Base-by-base conservation (phyloP, 1,140 invertebrate genomes). In the Subanguina moxae region DNA sequence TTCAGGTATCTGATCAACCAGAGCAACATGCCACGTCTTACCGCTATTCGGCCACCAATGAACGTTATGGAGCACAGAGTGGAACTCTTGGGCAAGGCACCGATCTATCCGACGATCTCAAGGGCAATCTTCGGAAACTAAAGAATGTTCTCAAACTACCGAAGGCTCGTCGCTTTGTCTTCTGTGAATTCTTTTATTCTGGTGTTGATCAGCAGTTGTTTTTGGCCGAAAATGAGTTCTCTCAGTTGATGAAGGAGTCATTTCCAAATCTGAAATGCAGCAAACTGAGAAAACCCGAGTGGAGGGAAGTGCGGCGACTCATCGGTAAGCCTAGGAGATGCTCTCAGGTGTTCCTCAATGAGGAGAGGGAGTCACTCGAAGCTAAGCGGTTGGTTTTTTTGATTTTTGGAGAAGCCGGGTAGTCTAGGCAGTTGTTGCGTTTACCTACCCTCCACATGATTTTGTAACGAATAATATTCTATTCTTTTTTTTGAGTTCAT, bases 141-240 rank as follows among this genome's bases (percentile, higher is more conserved):
- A 61, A 93, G 75, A 98, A 98, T 86, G 86, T 98, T n/a, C 86
- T 98, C 0, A 97, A 97, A 85, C 84, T 97, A 72, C 94, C 95
- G 0, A 97, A 97, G 86, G 94, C 94, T 23, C 94, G 97, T 83
- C 94, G 73, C n/a, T 74, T 77, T 19, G 73, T 74, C 8, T 74
- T 74, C 57, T 96, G 93, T 84, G 95, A 98, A 83, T 97, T 93
- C 89, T 98, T 98, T 85, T 98, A 97, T 83, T 97, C 93, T 76
- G 96, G 75, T n/a, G 66, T 78, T 69, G 84, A 28, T 78, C 91
- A 90, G 80, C 89, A 91, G 57, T 85, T 98, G 11, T 97, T 98
- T 85, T 88, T 91, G 73, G 92, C 91, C 58, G 92, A 96, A 78
- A 97, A 97, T 85, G 94, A 97, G 85, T 97, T 97, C 82, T 90